Base-by-base conservation (phyloP, 2,888 invertebrate genomes). In the Mechanitis mazaeus region DNA sequence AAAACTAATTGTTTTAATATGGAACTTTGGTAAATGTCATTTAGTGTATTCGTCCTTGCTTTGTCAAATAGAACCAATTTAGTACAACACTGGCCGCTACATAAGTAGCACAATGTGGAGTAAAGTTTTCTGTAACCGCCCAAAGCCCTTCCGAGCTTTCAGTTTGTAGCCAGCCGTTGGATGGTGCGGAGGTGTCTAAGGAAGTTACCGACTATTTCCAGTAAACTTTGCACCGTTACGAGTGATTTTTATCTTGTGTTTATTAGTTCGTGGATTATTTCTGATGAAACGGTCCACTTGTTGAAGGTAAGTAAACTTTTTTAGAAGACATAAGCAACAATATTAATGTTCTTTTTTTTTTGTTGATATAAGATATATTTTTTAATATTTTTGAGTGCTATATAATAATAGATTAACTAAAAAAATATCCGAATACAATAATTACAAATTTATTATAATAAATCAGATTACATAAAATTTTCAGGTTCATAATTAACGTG, bases 161-260 rank as follows among this genome's bases (percentile, higher is more conserved):
- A 50, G 50, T 50, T 31, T 9, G 50, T 50, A 7, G 31, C 50
- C 50, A 50, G 50, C 50, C 50, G 50, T 50, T 50, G 50, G 7
- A 31, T 31, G 50, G 50, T 50, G 50, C 50, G 50, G 50, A 31
- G 50, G 50, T 31, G 31, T 42, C 9, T 42, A 31, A 7, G 31
- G 28, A 31, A 31, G 9, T 31, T 50, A 3, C 50, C 31, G 50
- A 3, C 50, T 50, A 28, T 31, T 7, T 31, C 31, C 42, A 42
- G 31, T 50, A 50, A 50, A 50, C 50, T 50, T 50, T 50, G 31
- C 28, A 50, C 50, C 3, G 50, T 50, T 31, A 50, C 50, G 50
- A 50, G 50, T 50, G 50, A 31, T 31, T 50, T 11, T 50, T 50
- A 50, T 50, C 31, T 31, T 50, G 31, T 50, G 50, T 50, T n/a